phyloP scores from a whole-genome alignment of 2,113 vertebrate species.

The Salminus brasiliensis region DNA sequence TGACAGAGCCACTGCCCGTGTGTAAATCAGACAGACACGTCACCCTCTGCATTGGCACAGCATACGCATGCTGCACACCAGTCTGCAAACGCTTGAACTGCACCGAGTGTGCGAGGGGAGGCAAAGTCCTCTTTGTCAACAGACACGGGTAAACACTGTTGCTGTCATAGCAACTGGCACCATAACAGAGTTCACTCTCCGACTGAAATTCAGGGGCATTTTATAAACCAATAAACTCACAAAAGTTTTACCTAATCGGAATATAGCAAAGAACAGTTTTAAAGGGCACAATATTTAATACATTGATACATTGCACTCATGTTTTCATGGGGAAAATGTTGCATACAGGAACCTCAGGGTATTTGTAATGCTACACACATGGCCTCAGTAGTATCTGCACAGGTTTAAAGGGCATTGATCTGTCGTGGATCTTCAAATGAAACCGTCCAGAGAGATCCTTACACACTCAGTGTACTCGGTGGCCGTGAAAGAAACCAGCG shows the following conservation, averaged over 20 bases:
- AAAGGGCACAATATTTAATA: too few relatives aligned
- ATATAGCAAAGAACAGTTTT: too few relatives aligned
- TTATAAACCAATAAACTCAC: background rate
- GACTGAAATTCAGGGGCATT: background rate
- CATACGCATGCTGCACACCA: too few relatives aligned
- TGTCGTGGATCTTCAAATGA: too few relatives aligned
- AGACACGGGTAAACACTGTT: constrained; percentile 58
- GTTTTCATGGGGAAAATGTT: too few relatives aligned
- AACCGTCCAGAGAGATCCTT: background rate
- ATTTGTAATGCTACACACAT: too few relatives aligned
- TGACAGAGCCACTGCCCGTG: background rate
- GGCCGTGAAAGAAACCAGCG: background rate
- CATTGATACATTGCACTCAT: too few relatives aligned
- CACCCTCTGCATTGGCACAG: background rate
- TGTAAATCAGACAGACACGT: background rate
- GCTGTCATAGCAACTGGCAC: constrained; percentile 61
- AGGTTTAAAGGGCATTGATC: background rate
- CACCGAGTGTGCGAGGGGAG: constrained; percentile 23
- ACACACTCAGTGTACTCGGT: too few relatives aligned
- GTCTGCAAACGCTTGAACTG: constrained; percentile 38
- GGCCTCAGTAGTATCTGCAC: background rate
- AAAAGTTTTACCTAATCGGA: too few relatives aligned
- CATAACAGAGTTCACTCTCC: background rate
- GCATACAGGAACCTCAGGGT: too few relatives aligned
- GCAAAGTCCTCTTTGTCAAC: constrained; percentile 60